Percentiles rank a stretch among this genome's conserved stretches.
phyloP scores from a whole-genome alignment of 2,888 invertebrate genomes.

The Tipula helvola region DNA sequence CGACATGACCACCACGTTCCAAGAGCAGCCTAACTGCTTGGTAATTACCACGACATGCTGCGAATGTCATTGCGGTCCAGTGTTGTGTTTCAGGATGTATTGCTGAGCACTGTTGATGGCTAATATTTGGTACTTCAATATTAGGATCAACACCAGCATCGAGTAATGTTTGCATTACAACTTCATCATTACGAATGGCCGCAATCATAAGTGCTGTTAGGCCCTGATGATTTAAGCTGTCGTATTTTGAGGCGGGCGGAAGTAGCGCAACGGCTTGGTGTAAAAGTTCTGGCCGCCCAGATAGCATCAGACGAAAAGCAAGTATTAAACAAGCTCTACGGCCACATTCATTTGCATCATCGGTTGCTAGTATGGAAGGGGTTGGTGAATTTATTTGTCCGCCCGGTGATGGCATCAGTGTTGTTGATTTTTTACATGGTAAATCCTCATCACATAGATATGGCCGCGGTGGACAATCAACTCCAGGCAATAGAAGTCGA shows the following conservation, averaged over 20 bases:
- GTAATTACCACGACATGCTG: conserved; percentile 44
- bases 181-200: conserved; percentile 65
- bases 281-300: conserved; percentile 67
- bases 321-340: conserved; percentile 55
- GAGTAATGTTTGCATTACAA: conserved; percentile 55
- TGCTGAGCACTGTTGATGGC: conserved; percentile 35
- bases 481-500: conserved; percentile 69
- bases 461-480: conserved; percentile 75
- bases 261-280: conserved; percentile 64
- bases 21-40: conserved; percentile 55
- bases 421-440: conserved; percentile 27
- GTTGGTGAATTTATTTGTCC: background rate
- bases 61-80: conserved; percentile 85
- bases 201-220: conserved; percentile 77
- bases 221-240: conserved; percentile 66
- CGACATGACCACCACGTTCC: conserved; percentile 70
- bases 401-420: conserved; percentile 20
- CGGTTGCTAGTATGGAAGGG: conserved; percentile 25
- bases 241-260: conserved; percentile 55
- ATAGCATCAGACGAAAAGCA: conserved; percentile 67
- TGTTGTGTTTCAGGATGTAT: conserved; percentile 58
- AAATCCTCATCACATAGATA: conserved; percentile 46
- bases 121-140: conserved; percentile 53
- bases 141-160: conserved; percentile 77
- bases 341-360: conserved; percentile 38